A percentile compares a stretch with the other conserved stretches of the same genome.
Evolutionary conservation across 2,888 invertebrate genomes (phyloP).

Genomic region (Prosapia bicincta): DNA sequence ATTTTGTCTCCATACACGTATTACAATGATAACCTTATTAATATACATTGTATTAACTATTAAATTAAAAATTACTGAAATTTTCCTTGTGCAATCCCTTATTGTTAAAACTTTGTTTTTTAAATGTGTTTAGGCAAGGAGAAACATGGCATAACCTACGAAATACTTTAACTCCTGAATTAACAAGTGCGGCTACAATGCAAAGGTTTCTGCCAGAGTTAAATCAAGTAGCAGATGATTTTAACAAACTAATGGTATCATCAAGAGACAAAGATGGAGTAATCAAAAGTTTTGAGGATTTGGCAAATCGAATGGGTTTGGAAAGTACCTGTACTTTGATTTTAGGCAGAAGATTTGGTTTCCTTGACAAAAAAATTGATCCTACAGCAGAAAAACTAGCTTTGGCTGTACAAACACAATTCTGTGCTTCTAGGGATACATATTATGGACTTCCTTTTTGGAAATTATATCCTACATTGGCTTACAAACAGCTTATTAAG

Average conservation of each 20-base stretch:
- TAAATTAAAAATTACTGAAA: too few relatives aligned
- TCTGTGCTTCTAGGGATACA: slow-evolving; percentile 74
- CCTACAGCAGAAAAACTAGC: slow-evolving; percentile 62
- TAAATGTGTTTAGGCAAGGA: slow-evolving; percentile 61
- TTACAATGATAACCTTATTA: too few relatives aligned
- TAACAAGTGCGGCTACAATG: slow-evolving; percentile 73
- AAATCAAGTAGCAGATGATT: slow-evolving; percentile 73
- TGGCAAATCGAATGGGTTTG: slow-evolving; percentile 73
- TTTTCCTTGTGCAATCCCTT: too few relatives aligned
- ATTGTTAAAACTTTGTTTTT: too few relatives aligned
- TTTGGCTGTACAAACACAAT: slow-evolving; percentile 59
- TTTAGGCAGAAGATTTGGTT: slow-evolving; percentile 74
- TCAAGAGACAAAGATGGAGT: slow-evolving; percentile 52
- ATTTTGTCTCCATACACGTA: too few relatives aligned
- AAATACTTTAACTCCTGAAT: slow-evolving; percentile 65
- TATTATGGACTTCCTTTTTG: slow-evolving; percentile 78
- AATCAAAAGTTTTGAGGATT: slow-evolving; percentile 63
- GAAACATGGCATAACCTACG: slow-evolving; percentile 74
- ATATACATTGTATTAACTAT: too few relatives aligned
- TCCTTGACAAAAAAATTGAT: slow-evolving; percentile 54
- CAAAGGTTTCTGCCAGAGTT: slow-evolving; percentile 70
- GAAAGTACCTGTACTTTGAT: slow-evolving; percentile 78
- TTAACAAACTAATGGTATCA: slow-evolving; percentile 61
- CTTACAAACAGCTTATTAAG: slow-evolving; percentile 65
- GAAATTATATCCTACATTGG: slow-evolving; percentile 71